Percentiles rank a stretch among this genome's conserved stretches.
phyloP scores from a whole-genome alignment of 2,888 invertebrate species.

The Masnerella sp. region DNA sequence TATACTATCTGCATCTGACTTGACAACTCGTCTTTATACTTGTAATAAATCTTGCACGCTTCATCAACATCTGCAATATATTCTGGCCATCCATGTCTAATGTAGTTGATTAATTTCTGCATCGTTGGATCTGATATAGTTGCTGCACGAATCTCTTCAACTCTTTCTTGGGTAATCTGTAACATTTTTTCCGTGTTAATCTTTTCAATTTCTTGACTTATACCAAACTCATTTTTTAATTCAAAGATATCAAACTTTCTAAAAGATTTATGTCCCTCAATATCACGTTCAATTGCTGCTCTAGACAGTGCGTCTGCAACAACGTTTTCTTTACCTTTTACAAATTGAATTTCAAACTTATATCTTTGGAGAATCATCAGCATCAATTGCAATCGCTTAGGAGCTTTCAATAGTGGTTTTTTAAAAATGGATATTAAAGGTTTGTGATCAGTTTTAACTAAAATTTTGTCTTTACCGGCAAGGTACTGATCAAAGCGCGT shows the following conservation, averaged over 20 bases:
- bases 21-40: constrained; percentile 35
- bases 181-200: background rate
- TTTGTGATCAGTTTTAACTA: constrained; percentile 67
- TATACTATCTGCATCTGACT: constrained; percentile 24
- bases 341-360: constrained; percentile 5
- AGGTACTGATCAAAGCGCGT: constrained; percentile 68
- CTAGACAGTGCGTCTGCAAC: constrained; percentile 19
- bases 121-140: constrained; percentile 24
- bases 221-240: background rate
- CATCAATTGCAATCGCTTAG: constrained; percentile 21
- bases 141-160: constrained; percentile 1
- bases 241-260: background rate
- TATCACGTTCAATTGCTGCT: background rate
- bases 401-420: constrained; percentile 56
- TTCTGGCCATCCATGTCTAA: constrained; percentile 62
- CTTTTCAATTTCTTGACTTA: background rate
- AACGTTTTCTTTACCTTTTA: constrained; percentile 20
- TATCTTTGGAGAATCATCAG: constrained; percentile 22
- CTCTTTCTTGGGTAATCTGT: background rate
- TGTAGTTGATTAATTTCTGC: constrained; percentile 47
- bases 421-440: constrained; percentile 66
- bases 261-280: background rate
- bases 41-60: constrained; percentile 25
- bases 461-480: constrained; percentile 59
- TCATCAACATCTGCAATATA: constrained; percentile 29